Base-by-base conservation (phyloP, 2,888 invertebrate species). In the Desoria tigrina region DNA sequence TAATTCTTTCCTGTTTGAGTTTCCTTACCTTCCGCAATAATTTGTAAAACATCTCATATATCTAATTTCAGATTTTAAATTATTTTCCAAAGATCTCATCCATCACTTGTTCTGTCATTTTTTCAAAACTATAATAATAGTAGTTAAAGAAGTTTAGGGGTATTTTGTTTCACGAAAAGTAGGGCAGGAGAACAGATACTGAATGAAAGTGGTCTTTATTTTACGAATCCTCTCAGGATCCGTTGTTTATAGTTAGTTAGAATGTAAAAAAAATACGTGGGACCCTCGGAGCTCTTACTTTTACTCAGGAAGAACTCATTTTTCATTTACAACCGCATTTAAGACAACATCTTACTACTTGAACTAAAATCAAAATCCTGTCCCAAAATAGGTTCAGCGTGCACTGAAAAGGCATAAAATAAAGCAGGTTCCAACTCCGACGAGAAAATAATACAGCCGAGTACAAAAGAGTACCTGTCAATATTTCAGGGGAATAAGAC, bases 391-490 rank as follows among this genome's bases (percentile, higher is more conserved):
- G 39, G n/a, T n/a, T n/a, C n/a, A n/a, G n/a, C n/a, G n/a, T n/a
- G n/a, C n/a, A n/a, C n/a, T n/a, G n/a, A n/a, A n/a, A n/a, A n/a
- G n/a, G n/a, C n/a, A n/a, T n/a, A n/a, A 18, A 6, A 6, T 45
- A 21, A 45, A 45, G n/a, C 45, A 45, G 45, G 45, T 45, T 21
- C n/a, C 45, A 21, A 21, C 16, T 16, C 6, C 16, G 45, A 6
- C 9, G 45, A 21, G 21, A 45, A 45, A 6, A 26, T 28, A 55
- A 55, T 28, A 32, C n/a, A n/a, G n/a, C n/a, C 9, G 32, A 27
- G 28, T 28, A 55, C 27, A 55, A 27, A 55, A 55, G 24, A 28
- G 28, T 11, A 55, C 55, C 55, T 55, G 55, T 55, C 27, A 55
- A 55, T 28, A 9, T 45, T 45, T 45, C 21, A 45, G 16, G 16